Conservation (phyloP, 2,113 vertebrate species). For the Callospermophilus lateralis region DNA sequence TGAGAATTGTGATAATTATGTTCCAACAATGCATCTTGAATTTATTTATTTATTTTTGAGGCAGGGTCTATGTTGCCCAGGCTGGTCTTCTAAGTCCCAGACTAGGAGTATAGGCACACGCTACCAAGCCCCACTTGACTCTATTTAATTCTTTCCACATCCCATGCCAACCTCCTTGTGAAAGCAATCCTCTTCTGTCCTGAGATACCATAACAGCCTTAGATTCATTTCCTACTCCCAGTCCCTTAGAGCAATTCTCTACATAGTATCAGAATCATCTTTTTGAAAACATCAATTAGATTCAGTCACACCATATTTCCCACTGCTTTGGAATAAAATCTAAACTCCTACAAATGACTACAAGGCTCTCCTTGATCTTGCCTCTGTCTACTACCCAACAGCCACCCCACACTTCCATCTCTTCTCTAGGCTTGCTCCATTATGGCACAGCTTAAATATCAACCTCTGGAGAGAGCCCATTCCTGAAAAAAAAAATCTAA, state of each 20-base stretch:
- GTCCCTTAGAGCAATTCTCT: background rate
- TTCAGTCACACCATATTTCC: background rate
- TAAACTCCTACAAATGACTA: background rate
- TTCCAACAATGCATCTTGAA: background rate
- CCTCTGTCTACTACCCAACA: background rate
- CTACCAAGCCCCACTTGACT: background rate
- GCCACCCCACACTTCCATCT: background rate
- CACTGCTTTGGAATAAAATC: background rate
- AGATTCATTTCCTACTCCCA: background rate
- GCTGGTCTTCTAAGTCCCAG: too few relatives aligned
- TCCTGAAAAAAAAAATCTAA: background rate
- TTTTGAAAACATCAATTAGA: background rate
- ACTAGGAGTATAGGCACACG: too few relatives aligned
- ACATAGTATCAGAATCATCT: background rate
- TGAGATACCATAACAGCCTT: background rate
- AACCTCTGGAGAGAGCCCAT: background rate
- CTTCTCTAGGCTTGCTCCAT: background rate
- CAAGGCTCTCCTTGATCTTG: background rate
- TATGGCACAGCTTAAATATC: background rate
- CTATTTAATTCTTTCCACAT: background rate
- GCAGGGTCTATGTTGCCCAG: too few relatives aligned
- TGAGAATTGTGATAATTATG: background rate
- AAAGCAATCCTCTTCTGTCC: background rate
- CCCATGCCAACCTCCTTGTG: background rate
- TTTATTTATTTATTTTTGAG: too few relatives aligned